Percentiles rank a stretch among this genome's conserved stretches.
Evolutionary conservation across 2,113 vertebrate genomes (phyloP).

Genomic region (Brienomyrus longianalis): DNA sequence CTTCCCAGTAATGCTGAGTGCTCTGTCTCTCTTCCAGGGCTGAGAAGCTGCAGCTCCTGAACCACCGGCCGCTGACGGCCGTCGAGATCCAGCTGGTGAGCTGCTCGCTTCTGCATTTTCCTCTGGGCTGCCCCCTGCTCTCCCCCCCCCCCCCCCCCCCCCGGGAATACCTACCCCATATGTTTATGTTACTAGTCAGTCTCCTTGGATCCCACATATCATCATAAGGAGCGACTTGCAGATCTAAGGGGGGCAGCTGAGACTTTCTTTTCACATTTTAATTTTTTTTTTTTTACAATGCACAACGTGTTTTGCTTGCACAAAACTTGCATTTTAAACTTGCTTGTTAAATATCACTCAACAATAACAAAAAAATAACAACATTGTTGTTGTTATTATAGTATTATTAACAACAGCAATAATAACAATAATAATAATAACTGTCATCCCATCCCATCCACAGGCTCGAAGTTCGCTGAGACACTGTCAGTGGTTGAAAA

Average conservation of each 20-base stretch:
- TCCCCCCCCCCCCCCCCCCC: no score
- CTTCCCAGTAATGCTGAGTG: neutral
- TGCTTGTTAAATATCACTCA: neutral
- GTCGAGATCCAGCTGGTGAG: slow-evolving; percentile 74
- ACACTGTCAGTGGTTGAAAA: no score
- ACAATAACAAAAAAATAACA: neutral
- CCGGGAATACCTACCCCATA: slow-evolving; percentile 12
- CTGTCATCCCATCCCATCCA: no score
- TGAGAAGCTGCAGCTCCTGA: slow-evolving; percentile 70
- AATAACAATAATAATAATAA: neutral
- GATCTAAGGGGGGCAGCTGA: neutral
- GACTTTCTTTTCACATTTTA: neutral
- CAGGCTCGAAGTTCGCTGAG: no score
- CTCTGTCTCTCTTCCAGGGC: slow-evolving; percentile 48
- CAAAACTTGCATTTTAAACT: neutral
- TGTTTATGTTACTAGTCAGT: neutral
- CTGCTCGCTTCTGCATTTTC: slow-evolving; percentile 9
- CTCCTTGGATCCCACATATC: neutral
- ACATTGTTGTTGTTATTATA: neutral
- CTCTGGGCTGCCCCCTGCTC: no score
- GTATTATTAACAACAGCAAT: no score
- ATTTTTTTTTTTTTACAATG: neutral
- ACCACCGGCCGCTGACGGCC: slow-evolving; percentile 69
- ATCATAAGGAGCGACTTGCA: neutral
- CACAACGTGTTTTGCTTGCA: neutral